Percentiles rank a stretch among this genome's conserved stretches.
Evolutionary conservation across 2,797 vertebrate genomes (phyloP).

Genomic region (Eulemur albifrons): DNA sequence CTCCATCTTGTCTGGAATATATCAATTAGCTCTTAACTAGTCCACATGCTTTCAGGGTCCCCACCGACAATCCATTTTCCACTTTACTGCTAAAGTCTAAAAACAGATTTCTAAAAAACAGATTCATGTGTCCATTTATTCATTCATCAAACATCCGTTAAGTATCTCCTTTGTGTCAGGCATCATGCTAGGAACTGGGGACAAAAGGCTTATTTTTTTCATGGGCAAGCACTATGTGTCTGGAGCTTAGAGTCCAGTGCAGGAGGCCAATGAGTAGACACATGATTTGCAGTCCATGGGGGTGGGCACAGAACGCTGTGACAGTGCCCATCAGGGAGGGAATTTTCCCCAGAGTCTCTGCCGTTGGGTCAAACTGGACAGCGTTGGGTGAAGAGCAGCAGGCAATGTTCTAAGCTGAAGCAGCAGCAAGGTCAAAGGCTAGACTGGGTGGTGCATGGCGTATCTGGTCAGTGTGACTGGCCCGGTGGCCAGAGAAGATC

Average conservation of each 20-base stretch:
- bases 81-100: conserved; percentile 48
- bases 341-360: not conserved
- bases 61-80: not conserved
- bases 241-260: not conserved
- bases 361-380: not conserved
- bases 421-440: not conserved
- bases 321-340: not conserved
- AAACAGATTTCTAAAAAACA: conserved; percentile 45
- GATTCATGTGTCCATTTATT: conserved; percentile 2
- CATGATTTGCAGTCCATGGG: not conserved
- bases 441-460: not conserved
- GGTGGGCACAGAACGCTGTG: not conserved
- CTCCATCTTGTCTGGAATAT: conserved; percentile 51
- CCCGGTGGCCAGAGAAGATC: not conserved
- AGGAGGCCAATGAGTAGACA: not conserved
- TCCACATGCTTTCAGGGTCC: not conserved
- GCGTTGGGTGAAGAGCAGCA: not conserved
- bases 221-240: not conserved
- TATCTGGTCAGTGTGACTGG: not conserved
- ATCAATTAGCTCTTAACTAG: conserved; percentile 56
- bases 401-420: not conserved
- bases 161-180: not conserved
- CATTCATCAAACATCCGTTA: conserved; percentile 20
- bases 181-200: not conserved
- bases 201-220: conserved; percentile 13